phyloP scores from a whole-genome alignment of 2,113 vertebrate genomes.

The Ailuropoda melanoleuca region DNA sequence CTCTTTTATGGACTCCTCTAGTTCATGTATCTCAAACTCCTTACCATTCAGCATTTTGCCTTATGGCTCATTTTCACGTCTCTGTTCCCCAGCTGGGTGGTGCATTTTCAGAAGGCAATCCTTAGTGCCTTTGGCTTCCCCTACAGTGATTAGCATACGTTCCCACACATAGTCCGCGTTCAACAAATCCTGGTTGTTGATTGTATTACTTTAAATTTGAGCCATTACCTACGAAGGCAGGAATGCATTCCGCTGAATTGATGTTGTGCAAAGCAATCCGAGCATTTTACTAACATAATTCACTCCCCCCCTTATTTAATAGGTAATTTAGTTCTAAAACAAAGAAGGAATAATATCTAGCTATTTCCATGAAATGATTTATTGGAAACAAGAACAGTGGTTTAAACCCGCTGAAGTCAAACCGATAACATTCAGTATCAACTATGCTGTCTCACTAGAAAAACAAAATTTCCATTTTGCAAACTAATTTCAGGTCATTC shows the following conservation, averaged over 20 bases:
- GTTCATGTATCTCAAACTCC: accelerated
- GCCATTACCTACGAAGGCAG: background rate
- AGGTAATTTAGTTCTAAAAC: constrained; percentile 34
- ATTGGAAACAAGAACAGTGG: constrained; percentile 33
- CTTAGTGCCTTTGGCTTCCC: background rate
- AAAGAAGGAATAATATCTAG: constrained; percentile 22
- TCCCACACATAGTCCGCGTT: background rate
- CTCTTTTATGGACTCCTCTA: background rate
- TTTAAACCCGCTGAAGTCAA: constrained; percentile 10
- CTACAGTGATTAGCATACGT: background rate
- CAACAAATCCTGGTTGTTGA: background rate
- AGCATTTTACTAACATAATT: background rate
- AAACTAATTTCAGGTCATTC: background rate
- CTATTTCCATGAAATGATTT: background rate
- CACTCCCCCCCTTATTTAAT: background rate
- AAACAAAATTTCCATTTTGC: background rate
- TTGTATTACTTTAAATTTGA: background rate
- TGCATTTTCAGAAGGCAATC: background rate
- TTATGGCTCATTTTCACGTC: background rate
- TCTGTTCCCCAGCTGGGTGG: background rate
- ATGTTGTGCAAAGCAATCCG: background rate
- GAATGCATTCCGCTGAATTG: background rate
- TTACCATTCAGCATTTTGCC: background rate
- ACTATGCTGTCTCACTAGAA: background rate
- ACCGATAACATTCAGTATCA: background rate